These are phyloP conservation scores for Pseudonaja textilis DNA, from an alignment of 2,113 vertebrate genomes.

Conservation along the genomic window DNA sequence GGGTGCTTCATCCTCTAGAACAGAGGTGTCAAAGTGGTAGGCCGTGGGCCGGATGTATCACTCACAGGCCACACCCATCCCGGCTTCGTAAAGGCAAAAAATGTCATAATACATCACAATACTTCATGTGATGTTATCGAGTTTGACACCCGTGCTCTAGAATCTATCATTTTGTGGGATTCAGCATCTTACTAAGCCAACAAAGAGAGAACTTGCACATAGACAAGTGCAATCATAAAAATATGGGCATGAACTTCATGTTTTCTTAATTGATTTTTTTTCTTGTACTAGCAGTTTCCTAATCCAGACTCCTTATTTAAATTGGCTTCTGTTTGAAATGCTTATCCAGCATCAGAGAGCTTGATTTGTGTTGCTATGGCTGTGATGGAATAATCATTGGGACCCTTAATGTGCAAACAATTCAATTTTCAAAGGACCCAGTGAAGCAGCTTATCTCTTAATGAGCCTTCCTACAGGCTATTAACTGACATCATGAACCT, in stretches of 20 bases:
- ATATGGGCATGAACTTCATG: background rate
- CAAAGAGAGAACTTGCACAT: background rate
- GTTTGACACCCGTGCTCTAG: background rate
- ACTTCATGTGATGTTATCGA: rapidly evolving
- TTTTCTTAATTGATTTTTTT: too few relatives aligned
- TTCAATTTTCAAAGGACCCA: background rate
- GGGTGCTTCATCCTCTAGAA: background rate
- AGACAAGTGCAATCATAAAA: background rate
- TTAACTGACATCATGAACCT: conserved; percentile 35
- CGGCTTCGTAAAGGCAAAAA: too few relatives aligned
- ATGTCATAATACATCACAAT: too few relatives aligned
- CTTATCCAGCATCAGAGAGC: background rate
- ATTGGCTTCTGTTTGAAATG: rapidly evolving
- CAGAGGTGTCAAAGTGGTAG: too few relatives aligned
- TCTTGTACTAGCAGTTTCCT: background rate
- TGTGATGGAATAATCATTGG: background rate
- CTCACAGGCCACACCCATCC: too few relatives aligned
- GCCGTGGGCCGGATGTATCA: rapidly evolving
- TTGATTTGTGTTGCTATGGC: background rate
- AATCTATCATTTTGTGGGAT: background rate
- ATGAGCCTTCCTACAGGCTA: conserved; percentile 38
- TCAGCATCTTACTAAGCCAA: background rate
- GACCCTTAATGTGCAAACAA: background rate
- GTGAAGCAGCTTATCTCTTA: conserved; percentile 4
- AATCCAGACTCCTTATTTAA: background rate